These are phyloP conservation scores for Trichogramma pretiosum DNA, from an alignment of 1,140 invertebrate genomes.

Conservation along the genomic window DNA sequence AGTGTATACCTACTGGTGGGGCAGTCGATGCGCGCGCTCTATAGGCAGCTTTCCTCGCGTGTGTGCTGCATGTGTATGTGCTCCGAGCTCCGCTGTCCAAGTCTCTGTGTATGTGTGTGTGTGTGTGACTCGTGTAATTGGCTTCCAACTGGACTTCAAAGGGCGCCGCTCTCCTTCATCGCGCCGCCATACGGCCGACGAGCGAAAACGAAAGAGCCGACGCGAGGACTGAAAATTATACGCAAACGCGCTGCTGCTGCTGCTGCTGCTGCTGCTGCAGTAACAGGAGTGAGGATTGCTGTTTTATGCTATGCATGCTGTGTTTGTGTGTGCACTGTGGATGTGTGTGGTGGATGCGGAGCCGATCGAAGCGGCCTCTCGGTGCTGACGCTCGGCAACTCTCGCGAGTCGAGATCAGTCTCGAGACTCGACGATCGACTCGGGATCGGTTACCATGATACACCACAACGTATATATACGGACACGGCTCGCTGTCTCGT, in stretches of 20 bases:
- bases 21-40: too few relatives aligned
- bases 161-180: slow-evolving; percentile 45
- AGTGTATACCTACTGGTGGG: too few relatives aligned
- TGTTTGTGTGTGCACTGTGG: too few relatives aligned
- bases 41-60: too few relatives aligned
- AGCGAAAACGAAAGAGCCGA: slow-evolving; percentile 24
- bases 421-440: slow-evolving; percentile 1
- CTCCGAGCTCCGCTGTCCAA: too few relatives aligned
- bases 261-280: not conserved
- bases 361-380: too few relatives aligned
- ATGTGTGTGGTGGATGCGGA: too few relatives aligned
- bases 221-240: slow-evolving; percentile 28
- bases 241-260: slow-evolving; percentile 9
- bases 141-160: slow-evolving; percentile 49
- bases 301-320: too few relatives aligned
- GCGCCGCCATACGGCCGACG: slow-evolving; percentile 39
- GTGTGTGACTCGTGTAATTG: slow-evolving; percentile 49
- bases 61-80: too few relatives aligned
- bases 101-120: too few relatives aligned
- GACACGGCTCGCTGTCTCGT: slow-evolving; percentile 33
- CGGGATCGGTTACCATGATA: slow-evolving; percentile 2
- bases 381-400: not conserved
- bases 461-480: slow-evolving; percentile 5
- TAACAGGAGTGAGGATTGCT: not conserved
- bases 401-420: slow-evolving; percentile 16